These are phyloP conservation scores for Lepeophtheirus nordmannii DNA, from an alignment of 2,888 invertebrate species.

Conservation along the genomic window DNA sequence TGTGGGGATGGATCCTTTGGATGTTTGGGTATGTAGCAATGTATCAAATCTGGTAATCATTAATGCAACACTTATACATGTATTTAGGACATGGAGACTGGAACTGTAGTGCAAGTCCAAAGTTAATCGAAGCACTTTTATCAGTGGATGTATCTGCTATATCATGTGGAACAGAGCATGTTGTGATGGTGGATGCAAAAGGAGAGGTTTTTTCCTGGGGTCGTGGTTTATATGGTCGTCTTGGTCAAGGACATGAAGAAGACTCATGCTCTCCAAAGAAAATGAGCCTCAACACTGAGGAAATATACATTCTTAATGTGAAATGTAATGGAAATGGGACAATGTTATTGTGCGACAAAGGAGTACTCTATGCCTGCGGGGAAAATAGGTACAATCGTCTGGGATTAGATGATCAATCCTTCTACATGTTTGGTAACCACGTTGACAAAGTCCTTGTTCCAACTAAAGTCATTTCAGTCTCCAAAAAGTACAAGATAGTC, in stretches of 20 bases:
- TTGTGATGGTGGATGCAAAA: conserved; percentile 45
- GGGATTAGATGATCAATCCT: conserved; percentile 29
- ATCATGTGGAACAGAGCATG: conserved; percentile 47
- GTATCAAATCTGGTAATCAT: neutral
- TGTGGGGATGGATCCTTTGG: conserved; percentile 49
- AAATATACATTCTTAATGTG: conserved; percentile 40
- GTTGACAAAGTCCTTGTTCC: conserved; percentile 37
- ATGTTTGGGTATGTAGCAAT: conserved; percentile 36
- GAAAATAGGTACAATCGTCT: conserved; percentile 17
- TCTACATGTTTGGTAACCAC: neutral
- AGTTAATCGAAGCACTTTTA: conserved; percentile 41
- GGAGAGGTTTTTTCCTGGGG: conserved; percentile 53
- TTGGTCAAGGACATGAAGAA: conserved; percentile 43
- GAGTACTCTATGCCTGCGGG: conserved; percentile 48
- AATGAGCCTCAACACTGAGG: conserved; percentile 36
- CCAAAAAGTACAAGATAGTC: conserved; percentile 39
- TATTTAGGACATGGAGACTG: conserved; percentile 44
- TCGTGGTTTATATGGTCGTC: conserved; percentile 44
- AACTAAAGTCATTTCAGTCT: conserved; percentile 39
- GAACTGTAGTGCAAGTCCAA: conserved; percentile 42
- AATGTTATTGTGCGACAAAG: conserved; percentile 44
- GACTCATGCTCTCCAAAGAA: conserved; percentile 34
- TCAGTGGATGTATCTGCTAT: conserved; percentile 46
- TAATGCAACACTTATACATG: no score
- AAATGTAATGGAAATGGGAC: conserved; percentile 48